Percentiles rank a stretch among this genome's conserved stretches.
These are phyloP conservation scores for Heliconius hewitsoni DNA, from an alignment of 1,140 invertebrate species.

Conservation along the genomic window DNA sequence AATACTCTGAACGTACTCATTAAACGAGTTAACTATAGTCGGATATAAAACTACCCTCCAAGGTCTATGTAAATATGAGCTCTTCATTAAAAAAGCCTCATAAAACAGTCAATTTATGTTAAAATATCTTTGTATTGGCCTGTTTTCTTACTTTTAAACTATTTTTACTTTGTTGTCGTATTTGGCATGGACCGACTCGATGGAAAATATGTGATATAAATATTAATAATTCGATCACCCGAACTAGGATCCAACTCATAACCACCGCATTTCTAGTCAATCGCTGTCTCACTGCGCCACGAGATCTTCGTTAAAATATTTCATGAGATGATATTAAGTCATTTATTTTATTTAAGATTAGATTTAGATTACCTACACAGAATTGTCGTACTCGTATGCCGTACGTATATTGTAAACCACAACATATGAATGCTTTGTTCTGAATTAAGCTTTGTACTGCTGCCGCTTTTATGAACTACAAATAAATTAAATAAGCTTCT, in stretches of 20 bases:
- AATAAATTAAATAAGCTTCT: not conserved
- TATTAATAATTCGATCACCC: no score
- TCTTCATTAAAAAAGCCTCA: not conserved
- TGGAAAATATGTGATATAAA: no score
- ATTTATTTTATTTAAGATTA: not conserved
- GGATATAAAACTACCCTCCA: not conserved
- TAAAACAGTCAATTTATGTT: constrained; percentile 3
- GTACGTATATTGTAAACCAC: not conserved
- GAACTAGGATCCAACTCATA: no score
- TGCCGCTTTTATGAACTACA: not conserved
- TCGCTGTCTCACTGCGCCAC: no score
- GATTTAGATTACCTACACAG: not conserved
- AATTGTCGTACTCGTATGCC: not conserved
- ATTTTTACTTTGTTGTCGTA: not conserved
- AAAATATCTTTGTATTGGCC: not conserved
- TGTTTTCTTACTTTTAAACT: not conserved
- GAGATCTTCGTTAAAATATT: not conserved
- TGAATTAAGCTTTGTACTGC: not conserved
- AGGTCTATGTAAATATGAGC: not conserved
- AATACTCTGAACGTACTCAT: not conserved
- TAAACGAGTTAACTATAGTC: not conserved
- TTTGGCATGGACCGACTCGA: not conserved
- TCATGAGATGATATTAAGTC: not conserved
- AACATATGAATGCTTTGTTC: constrained; percentile 2
- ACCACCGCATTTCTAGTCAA: not conserved